These are phyloP conservation scores for Eremophila alpestris DNA, from an alignment of 2,797 vertebrate species.

Conservation along the genomic window DNA sequence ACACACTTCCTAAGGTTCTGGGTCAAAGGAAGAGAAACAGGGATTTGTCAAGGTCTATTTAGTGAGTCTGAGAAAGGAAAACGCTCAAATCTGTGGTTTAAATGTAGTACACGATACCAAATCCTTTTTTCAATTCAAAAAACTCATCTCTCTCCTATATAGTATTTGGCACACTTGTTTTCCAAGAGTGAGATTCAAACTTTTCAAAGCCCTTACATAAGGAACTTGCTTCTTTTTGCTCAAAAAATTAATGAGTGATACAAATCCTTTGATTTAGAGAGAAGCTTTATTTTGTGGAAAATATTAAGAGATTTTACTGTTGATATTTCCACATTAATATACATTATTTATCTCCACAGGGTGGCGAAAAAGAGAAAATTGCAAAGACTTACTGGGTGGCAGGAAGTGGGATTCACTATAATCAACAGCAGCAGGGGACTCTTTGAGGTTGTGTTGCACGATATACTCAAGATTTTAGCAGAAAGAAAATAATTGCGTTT, in stretches of 20 bases:
- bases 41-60: background rate
- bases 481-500: slow-evolving; percentile 71
- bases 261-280: slow-evolving; percentile 53
- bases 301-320: slow-evolving; percentile 63
- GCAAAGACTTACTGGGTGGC: slow-evolving; percentile 75
- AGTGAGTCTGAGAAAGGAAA: background rate
- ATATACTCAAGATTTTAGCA: slow-evolving; percentile 63
- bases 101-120: background rate
- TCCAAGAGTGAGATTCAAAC: slow-evolving; percentile 37
- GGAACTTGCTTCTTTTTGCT: slow-evolving; percentile 34
- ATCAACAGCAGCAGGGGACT: slow-evolving; percentile 71
- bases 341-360: slow-evolving; percentile 71
- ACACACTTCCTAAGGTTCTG: background rate
- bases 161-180: slow-evolving; percentile 13
- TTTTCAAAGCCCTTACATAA: slow-evolving; percentile 53
- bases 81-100: background rate
- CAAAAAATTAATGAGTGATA: slow-evolving; percentile 47
- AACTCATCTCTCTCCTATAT: background rate
- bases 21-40: background rate
- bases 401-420: slow-evolving; percentile 73
- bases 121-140: background rate
- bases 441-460: slow-evolving; percentile 63
- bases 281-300: slow-evolving; percentile 58
- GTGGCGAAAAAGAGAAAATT: slow-evolving; percentile 75
- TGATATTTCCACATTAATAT: slow-evolving; percentile 70